A percentile compares a stretch with the other conserved stretches of the same genome.
These are phyloP conservation scores for Octopus sinensis DNA, from an alignment of 1,140 invertebrate species.

Conservation along the genomic window DNA sequence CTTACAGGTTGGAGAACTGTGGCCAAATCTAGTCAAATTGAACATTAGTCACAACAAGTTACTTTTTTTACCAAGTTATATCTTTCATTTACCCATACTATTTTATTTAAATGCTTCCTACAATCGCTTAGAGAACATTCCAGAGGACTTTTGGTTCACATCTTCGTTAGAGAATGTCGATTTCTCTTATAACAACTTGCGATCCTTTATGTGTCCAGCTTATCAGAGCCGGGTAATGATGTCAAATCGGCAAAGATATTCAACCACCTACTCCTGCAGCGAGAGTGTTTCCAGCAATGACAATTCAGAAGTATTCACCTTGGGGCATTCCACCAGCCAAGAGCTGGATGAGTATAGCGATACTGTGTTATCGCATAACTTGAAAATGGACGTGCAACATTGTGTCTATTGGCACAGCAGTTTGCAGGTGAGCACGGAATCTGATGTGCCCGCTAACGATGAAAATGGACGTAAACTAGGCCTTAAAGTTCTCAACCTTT, in stretches of 20 bases:
- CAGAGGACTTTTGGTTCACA: slow-evolving; percentile 80
- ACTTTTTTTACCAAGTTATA: slow-evolving; percentile 72
- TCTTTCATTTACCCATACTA: slow-evolving; percentile 79
- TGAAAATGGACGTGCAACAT: not conserved
- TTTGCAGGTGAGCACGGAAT: not conserved
- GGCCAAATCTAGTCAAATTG: slow-evolving; percentile 80
- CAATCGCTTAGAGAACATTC: slow-evolving; percentile 85
- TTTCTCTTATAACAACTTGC: slow-evolving; percentile 74
- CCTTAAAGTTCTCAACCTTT: slow-evolving; percentile 84
- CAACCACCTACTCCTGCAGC: not conserved
- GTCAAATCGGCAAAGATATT: not conserved
- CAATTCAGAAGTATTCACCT: not conserved
- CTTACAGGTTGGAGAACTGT: slow-evolving; percentile 31
- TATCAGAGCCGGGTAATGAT: not conserved
- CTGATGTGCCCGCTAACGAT: not conserved
- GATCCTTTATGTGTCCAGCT: not conserved
- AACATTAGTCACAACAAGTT: slow-evolving; percentile 85
- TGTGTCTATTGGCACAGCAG: not conserved
- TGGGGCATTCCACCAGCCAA: not conserved
- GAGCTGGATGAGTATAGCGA: not conserved
- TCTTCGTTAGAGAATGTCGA: slow-evolving; percentile 70
- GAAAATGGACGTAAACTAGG: slow-evolving; percentile 63
- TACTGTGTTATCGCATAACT: not conserved
- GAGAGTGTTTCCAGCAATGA: not conserved
- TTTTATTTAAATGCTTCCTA: slow-evolving; percentile 85